Evolutionary conservation across 2,888 invertebrate species (phyloP), one percentile per base, ranked within the genome.

Genomic region (Drosophila hamatofila): DNA sequence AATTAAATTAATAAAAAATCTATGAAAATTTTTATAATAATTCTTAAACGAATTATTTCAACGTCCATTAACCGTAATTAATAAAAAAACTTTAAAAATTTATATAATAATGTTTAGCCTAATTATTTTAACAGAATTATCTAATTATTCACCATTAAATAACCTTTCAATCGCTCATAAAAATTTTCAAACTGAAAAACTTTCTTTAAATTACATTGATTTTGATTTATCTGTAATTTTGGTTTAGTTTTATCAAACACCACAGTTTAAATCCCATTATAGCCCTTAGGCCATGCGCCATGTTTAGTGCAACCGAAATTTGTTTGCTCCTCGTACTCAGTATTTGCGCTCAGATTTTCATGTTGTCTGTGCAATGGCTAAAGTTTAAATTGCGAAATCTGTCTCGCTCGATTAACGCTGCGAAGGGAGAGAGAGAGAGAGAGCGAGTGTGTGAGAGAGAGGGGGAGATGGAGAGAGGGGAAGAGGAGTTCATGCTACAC

Each of bases 351-450:
- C 44, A 61, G 63, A 72, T 49, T 39, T 74, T 54, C 63, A 42
- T 69, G 57, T 60, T 63, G 60, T 69, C 56, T 51, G 58, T 63
- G 52, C 69, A 62, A 62, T 67, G 72, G 64, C 37, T 21, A 83
- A 83, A 82, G 70, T 78, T 80, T 48, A 79, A 77, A 74, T 81
- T 77, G 77, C 62, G 37, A 68, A 80, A 70, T 73, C 73, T 67
- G 78, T 76, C 62, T 70, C 76, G 76, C 76, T 74, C 80, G 81
- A 83, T 83, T 82, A 82, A 80, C 78, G 67, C 56, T 61, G 52
- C n/a, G 0, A 11, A 49, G 58, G 61, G 33, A 14, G 14, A 6
- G 14, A 14, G 42, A 14, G 12, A 12, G 18, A 18, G 42, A 18
- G 6, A 3, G 21, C 6, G 12, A 5, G 18, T 4, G 11, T 6